These are phyloP conservation scores for Bujurquina vittata DNA, from an alignment of 2,113 vertebrate species.

Conservation along the genomic window DNA sequence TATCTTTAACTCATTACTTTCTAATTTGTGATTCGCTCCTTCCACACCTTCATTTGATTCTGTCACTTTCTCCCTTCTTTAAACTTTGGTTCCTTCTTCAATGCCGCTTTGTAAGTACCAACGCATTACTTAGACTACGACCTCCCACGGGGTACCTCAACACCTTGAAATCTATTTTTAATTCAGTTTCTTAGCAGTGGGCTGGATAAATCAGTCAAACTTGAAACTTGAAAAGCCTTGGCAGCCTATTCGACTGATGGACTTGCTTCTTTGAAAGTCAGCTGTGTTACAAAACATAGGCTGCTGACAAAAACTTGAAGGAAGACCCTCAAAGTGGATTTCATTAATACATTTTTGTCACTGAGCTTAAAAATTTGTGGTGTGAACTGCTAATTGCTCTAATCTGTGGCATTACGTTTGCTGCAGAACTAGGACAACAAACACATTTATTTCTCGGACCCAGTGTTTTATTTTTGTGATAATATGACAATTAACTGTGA, in stretches of 20 bases:
- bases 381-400: background rate
- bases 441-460: background rate
- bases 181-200: background rate
- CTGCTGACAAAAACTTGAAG: background rate
- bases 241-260: background rate
- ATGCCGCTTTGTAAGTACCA: background rate
- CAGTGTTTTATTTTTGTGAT: background rate
- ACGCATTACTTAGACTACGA: background rate
- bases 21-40: background rate
- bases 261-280: background rate
- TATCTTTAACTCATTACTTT: background rate
- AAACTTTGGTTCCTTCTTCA: background rate
- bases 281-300: background rate
- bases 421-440: background rate
- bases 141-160: background rate
- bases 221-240: background rate
- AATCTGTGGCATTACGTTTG: background rate
- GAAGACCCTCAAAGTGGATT: background rate
- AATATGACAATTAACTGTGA: background rate
- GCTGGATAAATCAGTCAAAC: background rate
- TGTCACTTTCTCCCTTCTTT: background rate
- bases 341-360: background rate
- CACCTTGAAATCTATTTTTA: conserved; percentile 6
- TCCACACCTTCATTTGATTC: background rate
- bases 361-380: background rate